These are phyloP conservation scores for Panorpa germanica DNA, from an alignment of 2,888 invertebrate genomes.

Conservation along the genomic window DNA sequence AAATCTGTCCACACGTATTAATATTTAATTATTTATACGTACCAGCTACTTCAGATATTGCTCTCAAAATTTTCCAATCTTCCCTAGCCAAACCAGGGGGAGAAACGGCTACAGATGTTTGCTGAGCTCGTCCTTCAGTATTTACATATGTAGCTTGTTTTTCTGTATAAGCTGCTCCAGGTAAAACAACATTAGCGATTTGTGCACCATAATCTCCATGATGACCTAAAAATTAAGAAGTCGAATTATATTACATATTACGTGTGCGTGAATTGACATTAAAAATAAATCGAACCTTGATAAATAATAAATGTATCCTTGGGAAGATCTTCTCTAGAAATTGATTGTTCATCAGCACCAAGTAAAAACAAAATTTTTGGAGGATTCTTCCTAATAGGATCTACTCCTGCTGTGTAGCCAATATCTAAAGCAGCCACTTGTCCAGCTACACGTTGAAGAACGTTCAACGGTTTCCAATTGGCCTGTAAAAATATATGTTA, in stretches of 20 bases:
- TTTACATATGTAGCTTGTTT: constrained; percentile 96
- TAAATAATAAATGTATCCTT: constrained; percentile 76
- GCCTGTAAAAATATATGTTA: constrained; percentile 14
- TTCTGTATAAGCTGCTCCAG: constrained; percentile 97
- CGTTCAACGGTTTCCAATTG: constrained; percentile 78
- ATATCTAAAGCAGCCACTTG: constrained; percentile 91
- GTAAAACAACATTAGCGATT: constrained; percentile 83
- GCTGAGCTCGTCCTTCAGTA: constrained; percentile 92
- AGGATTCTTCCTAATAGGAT: constrained; percentile 36
- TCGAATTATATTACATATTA: constrained; percentile 4
- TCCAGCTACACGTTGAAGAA: constrained; percentile 82
- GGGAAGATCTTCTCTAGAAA: constrained; percentile 60
- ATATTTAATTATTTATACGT: no score
- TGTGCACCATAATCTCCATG: constrained; percentile 90
- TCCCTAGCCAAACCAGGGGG: constrained; percentile 87
- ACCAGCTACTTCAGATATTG: constrained; percentile 76
- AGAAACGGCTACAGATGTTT: constrained; percentile 68
- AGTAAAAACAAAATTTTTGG: constrained; percentile 75
- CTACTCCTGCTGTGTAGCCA: constrained; percentile 68
- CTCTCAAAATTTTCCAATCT: constrained; percentile 97
- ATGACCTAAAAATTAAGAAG: constrained; percentile 41
- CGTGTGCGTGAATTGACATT: background rate
- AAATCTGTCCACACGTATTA: no score
- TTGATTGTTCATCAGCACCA: constrained; percentile 80
- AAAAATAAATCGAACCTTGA: constrained; percentile 37